Evolutionary conservation across 2,797 vertebrate genomes (phyloP), one percentile per base, ranked within the genome.

Genomic region (Pterois miles): DNA sequence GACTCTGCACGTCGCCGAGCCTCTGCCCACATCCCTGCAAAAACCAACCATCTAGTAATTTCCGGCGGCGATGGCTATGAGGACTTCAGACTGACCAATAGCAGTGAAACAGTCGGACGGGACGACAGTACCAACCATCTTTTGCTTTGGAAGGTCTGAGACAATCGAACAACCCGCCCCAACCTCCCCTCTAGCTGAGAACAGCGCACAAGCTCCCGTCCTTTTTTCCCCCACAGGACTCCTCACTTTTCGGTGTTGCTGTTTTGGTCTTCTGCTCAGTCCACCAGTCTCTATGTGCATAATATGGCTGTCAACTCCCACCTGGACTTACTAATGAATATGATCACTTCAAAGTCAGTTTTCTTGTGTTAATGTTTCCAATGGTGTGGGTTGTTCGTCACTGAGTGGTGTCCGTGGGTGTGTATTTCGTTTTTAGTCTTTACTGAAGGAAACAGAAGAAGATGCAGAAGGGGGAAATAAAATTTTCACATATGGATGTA

Each of bases 101-200:
- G 98, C 96, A 99, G 97, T 2, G 98, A 99, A 93, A 98, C 98
- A 0, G 97, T 99, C 34, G 98, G 98, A 64, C 93, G 98, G 65
- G 98, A 99, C 0, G 98, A 99, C 94, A 99, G 98, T 90, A 99
- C 98, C 86, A 99, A 99, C 93, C 98, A 99, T 83, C 96, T 99
- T 76, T 95, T 99, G 77, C 96, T 99, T 9, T 99, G 98, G 98
- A 95, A 96, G 88, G 97, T 98, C 78, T 99, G 96, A 98, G 72
- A 72, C 88, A 10, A 40, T 71, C 1, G 2, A 58, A 54, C 8
- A 13, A 66, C 23, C 36, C 1, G 0, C 36, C 43, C 22, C 65
- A 34, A 40, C 46, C 38, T 79, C 65, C 71, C 43, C 70, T 69
- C 59, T 36, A 18, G 33, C 72, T 69, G 68, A 88, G 73, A 76